Conservation (phyloP, 2,113 vertebrate species). For the Tetrax tetrax region DNA sequence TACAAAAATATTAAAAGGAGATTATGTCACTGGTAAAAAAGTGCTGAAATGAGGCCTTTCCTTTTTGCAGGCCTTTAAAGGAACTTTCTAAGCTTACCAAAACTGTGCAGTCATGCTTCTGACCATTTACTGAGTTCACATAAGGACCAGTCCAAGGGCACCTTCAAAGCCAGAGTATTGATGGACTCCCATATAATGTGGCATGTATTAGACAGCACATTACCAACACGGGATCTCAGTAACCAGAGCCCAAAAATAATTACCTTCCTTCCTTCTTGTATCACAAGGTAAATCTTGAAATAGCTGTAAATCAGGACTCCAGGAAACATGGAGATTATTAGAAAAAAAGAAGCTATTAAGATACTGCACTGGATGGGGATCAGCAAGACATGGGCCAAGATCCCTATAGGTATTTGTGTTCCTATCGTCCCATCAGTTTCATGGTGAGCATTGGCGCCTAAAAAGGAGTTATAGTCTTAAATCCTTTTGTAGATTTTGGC, state of each 20-base stretch:
- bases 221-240: neutral
- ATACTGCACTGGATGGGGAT: neutral
- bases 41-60: constrained; percentile 62
- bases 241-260: neutral
- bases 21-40: constrained; percentile 55
- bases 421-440: neutral
- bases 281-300: neutral
- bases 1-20: constrained; percentile 8
- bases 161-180: neutral
- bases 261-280: neutral
- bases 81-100: constrained; percentile 30
- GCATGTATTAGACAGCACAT: neutral
- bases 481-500: neutral
- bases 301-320: neutral
- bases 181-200: neutral
- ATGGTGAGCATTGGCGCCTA: neutral
- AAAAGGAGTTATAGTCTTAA: neutral
- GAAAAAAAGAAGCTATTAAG: neutral
- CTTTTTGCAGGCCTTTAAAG: constrained; percentile 65
- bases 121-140: constrained; percentile 28
- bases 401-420: neutral
- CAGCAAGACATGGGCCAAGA: neutral
- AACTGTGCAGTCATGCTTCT: constrained; percentile 27
- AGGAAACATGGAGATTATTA: neutral
- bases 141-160: constrained; percentile 22